A percentile compares a stretch with the other conserved stretches of the same genome.
These are phyloP conservation scores for Proterorhinus semilunaris DNA, from an alignment of 2,113 vertebrate genomes.

Conservation along the genomic window DNA sequence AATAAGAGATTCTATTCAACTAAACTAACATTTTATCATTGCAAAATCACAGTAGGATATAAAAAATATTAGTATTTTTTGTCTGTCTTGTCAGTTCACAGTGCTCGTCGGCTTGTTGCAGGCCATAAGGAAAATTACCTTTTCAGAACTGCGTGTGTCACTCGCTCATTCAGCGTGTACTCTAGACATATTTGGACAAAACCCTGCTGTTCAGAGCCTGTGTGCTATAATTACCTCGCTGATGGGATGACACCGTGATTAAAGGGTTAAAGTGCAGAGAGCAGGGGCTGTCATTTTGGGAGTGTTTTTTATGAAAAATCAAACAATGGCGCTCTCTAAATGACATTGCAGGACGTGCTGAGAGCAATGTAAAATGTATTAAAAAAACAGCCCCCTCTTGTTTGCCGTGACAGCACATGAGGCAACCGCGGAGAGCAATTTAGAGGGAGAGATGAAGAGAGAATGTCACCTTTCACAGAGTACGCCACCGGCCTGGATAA, in stretches of 20 bases:
- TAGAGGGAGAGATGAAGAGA: conserved; percentile 24
- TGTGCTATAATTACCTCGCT: conserved; percentile 47
- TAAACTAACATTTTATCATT: no score
- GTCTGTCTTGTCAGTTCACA: neutral
- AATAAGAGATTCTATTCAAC: no score
- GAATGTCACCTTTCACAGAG: conserved; percentile 53
- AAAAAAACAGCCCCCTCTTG: conserved; percentile 22
- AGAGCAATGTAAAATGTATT: conserved; percentile 30
- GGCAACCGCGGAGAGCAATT: conserved; percentile 21
- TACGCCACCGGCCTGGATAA: conserved; percentile 44
- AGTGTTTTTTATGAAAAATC: conserved; percentile 31
- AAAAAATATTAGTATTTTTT: no score
- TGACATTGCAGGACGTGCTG: conserved; percentile 9
- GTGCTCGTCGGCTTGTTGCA: neutral
- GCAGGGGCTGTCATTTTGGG: conserved; percentile 41
- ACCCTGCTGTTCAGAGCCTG: conserved; percentile 39
- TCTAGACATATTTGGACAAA: conserved; percentile 34
- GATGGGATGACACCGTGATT: conserved; percentile 49
- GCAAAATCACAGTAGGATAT: no score
- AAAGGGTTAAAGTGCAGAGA: conserved; percentile 50
- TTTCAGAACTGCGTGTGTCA: neutral
- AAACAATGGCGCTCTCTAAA: conserved; percentile 46
- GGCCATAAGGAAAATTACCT: neutral
- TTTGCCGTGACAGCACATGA: conserved; percentile 24
- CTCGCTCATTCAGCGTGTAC: neutral